phyloP scores from a whole-genome alignment of 2,113 vertebrate species.

The Caranx ignobilis region DNA sequence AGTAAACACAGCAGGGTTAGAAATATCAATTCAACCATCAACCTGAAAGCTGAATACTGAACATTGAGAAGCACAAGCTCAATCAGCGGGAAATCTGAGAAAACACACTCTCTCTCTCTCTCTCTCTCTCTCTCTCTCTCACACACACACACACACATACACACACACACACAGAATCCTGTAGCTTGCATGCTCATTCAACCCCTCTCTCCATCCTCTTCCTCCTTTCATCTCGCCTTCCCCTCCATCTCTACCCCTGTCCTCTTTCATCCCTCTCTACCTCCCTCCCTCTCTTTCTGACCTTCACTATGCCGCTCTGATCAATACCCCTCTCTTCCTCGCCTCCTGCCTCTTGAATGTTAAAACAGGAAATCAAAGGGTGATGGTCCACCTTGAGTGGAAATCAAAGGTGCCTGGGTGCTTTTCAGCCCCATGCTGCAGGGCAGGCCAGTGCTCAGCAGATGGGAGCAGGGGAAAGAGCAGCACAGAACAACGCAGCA shows the following conservation, averaged over 20 bases:
- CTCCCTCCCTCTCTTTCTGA: conserved; percentile 80
- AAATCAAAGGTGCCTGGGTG: conserved; percentile 96
- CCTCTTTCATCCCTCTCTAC: conserved; percentile 70
- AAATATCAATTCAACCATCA: conserved; percentile 81
- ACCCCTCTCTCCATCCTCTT: conserved; percentile 71
- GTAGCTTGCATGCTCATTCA: conserved; percentile 71
- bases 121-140: conserved; percentile 39
- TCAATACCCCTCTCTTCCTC: conserved; percentile 91
- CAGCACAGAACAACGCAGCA: conserved; percentile 45
- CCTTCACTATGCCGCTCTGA: conserved; percentile 93
- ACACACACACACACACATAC: conserved; percentile 51
- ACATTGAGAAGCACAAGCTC: conserved; percentile 78
- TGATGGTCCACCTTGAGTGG: conserved; percentile 93
- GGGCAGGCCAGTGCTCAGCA: conserved; percentile 61
- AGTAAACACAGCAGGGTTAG: conserved; percentile 71
- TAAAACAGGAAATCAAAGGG: conserved; percentile 95
- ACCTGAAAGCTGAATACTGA: conserved; percentile 78
- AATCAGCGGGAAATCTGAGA: conserved; percentile 75
- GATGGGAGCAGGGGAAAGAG: conserved; percentile 61
- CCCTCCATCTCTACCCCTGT: conserved; percentile 66
- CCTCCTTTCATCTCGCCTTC: conserved; percentile 74
- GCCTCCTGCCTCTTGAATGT: conserved; percentile 86
- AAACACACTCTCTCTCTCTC: conserved; percentile 28
- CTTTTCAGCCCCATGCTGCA: conserved; percentile 84
- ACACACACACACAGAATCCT: conserved; percentile 49